phyloP scores from a whole-genome alignment of 2,113 vertebrate species.

The Phalacrocorax aristotelis region DNA sequence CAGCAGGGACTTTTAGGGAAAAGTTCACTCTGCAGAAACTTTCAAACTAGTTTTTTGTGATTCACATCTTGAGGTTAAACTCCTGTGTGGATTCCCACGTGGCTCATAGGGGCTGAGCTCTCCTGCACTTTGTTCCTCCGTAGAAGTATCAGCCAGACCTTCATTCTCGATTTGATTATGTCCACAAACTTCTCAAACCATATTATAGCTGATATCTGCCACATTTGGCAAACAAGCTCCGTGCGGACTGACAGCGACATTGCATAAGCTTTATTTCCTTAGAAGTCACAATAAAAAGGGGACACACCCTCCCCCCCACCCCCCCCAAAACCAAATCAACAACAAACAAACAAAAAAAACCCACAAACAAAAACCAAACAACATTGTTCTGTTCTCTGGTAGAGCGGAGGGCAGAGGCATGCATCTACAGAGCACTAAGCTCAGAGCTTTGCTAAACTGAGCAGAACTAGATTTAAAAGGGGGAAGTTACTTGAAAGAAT shows the following conservation, averaged over 20 bases:
- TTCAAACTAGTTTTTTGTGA: not conserved
- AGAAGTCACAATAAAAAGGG: not conserved
- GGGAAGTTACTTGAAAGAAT: not conserved
- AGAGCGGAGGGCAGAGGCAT: not conserved
- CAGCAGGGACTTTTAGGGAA: not conserved
- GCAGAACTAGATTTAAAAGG: not conserved
- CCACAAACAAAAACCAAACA: not conserved
- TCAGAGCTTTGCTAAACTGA: not conserved
- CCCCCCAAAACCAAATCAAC: too few relatives aligned
- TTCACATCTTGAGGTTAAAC: rapidly evolving
- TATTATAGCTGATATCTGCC: not conserved
- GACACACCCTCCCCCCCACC: too few relatives aligned
- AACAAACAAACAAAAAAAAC: too few relatives aligned
- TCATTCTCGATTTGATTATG: not conserved
- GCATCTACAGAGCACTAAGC: not conserved
- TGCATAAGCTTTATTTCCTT: not conserved
- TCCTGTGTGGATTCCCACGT: not conserved
- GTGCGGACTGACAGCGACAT: not conserved
- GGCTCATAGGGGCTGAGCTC: not conserved
- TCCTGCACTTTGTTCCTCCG: not conserved
- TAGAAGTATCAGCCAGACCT: not conserved
- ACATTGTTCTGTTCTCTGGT: not conserved
- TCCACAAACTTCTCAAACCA: not conserved
- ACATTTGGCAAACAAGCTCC: not conserved
- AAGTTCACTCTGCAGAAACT: not conserved